Evolutionary conservation across 2,888 invertebrate genomes (phyloP).

Genomic region (Rotaria magnacalcarata): DNA sequence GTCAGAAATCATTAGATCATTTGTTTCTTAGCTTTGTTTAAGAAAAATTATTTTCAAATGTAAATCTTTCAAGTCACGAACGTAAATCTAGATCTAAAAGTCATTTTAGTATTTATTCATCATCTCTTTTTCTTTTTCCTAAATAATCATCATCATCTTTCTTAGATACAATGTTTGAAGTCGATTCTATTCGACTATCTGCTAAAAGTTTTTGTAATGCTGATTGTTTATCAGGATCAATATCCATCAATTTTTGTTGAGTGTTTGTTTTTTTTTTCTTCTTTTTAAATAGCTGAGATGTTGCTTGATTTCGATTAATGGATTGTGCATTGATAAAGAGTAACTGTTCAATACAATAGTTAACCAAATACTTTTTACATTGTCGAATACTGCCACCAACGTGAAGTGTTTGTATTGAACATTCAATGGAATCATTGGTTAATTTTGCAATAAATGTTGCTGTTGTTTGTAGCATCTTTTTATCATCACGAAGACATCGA

Average conservation of each 20-base stretch:
- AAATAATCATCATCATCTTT: neutral
- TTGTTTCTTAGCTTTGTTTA: too few species aligned
- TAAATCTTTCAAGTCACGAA: too few species aligned
- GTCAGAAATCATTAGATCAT: too few species aligned
- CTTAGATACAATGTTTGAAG: neutral
- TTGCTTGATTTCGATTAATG: neutral
- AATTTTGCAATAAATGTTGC: neutral
- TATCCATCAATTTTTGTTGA: neutral
- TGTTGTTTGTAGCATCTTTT: neutral
- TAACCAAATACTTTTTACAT: slow-evolving; percentile 4
- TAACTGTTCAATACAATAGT: slow-evolving; percentile 20
- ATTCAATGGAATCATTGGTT: neutral
- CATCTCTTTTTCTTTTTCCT: neutral
- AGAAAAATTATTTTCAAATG: too few species aligned
- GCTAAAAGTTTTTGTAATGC: neutral
- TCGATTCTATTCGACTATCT: slow-evolving; percentile 25
- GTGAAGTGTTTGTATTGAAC: slow-evolving; percentile 6
- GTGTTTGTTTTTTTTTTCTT: neutral
- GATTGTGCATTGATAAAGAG: neutral
- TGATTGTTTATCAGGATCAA: neutral
- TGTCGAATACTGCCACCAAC: slow-evolving; percentile 10
- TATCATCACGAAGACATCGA: slow-evolving; percentile 14
- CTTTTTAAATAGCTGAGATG: neutral
- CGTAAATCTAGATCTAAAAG: too few species aligned
- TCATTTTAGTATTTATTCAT: neutral